phyloP scores from a whole-genome alignment of 2,113 vertebrate species.

The Amazona vittata region DNA sequence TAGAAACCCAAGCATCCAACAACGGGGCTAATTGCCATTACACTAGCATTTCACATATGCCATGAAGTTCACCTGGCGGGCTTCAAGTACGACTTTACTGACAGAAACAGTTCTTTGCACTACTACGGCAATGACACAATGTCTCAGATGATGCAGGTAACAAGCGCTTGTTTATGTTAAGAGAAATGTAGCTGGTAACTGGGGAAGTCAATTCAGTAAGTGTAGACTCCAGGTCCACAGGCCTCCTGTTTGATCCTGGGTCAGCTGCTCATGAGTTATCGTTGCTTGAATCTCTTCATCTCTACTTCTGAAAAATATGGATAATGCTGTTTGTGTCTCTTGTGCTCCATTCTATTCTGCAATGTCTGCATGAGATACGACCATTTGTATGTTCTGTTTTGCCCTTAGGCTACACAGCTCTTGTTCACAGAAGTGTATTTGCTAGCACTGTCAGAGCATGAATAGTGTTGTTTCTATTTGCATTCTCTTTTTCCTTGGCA shows the following conservation, averaged over 20 bases:
- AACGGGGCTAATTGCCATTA: conserved; percentile 82
- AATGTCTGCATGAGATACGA: accelerated
- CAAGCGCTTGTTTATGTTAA: neutral
- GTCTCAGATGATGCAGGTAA: conserved; percentile 83
- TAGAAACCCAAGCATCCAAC: conserved; percentile 84
- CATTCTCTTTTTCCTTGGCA: neutral
- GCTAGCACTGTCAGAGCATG: neutral
- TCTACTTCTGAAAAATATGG: neutral
- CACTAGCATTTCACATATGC: conserved; percentile 80
- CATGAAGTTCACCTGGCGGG: conserved; percentile 82
- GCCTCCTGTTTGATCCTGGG: neutral
- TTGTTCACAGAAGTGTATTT: neutral
- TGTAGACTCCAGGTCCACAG: neutral
- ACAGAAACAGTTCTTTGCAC: conserved; percentile 77
- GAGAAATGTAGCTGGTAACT: neutral
- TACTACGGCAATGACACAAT: conserved; percentile 83
- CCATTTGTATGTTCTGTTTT: neutral
- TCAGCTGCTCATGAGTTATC: neutral
- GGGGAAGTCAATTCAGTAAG: neutral
- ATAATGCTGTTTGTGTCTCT: neutral
- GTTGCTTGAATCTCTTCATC: neutral
- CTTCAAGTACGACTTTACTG: conserved; percentile 79
- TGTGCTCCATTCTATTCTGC: neutral
- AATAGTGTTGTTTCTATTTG: neutral
- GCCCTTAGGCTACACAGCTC: neutral